Conservation (phyloP, 2,113 vertebrate species). For the Apteryx owenii region DNA sequence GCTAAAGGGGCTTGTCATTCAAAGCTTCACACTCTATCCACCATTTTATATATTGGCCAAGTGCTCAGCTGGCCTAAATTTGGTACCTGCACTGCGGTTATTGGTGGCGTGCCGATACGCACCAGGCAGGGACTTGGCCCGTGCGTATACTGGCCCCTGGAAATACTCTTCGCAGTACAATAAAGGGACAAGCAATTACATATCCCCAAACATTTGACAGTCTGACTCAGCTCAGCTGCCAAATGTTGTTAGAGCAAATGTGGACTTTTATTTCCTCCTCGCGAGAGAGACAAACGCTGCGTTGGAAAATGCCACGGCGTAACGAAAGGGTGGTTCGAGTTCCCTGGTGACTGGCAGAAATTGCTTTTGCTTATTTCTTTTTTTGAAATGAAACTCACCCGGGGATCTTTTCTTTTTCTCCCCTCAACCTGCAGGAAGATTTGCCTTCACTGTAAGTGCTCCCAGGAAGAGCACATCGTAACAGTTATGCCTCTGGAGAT, state of each 20-base stretch:
- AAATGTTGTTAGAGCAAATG: conserved; percentile 14
- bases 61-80: conserved; percentile 7
- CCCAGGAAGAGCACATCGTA: conserved; percentile 94
- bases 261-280: conserved; percentile 3
- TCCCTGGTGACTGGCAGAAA: not conserved
- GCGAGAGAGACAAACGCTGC: not conserved
- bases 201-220: not conserved
- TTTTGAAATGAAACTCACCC: not conserved
- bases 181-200: not conserved
- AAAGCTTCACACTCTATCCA: conserved; percentile 22
- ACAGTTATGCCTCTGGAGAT: conserved; percentile 96
- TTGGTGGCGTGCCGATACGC: accelerated
- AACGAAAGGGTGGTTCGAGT: conserved; percentile 32
- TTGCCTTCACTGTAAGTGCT: conserved; percentile 98
- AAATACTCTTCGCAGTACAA: not conserved
- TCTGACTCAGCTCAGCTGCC: conserved; percentile 18
- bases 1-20: conserved; percentile 47
- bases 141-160: not conserved
- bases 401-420: not conserved
- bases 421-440: conserved; percentile 87
- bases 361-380: not conserved
- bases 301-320: not conserved
- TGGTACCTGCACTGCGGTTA: not conserved
- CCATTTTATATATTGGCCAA: conserved; percentile 19
- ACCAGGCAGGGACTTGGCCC: not conserved